Evolutionary conservation across 2,888 invertebrate genomes (phyloP).

Genomic region (Eustalomyia histrio): DNA sequence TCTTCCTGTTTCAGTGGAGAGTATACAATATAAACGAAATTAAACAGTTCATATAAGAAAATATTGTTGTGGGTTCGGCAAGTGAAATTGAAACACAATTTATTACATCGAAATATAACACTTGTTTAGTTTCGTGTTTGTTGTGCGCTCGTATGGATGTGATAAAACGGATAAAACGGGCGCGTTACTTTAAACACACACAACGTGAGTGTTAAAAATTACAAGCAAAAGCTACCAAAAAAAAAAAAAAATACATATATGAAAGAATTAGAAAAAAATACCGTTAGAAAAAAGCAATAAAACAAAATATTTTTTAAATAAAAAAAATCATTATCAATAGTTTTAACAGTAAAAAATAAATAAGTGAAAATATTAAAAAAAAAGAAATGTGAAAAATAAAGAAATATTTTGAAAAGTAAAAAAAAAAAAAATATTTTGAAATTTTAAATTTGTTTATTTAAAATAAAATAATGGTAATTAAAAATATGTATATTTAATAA

Average conservation of each 20-base stretch:
- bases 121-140: conserved; percentile 78
- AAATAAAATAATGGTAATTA: conserved; percentile 28
- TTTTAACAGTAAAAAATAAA: background rate
- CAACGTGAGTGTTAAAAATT: conserved; percentile 45
- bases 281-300: conserved; percentile 17
- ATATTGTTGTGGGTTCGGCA: conserved; percentile 49
- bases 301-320: conserved; percentile 9
- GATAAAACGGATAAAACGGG: conserved; percentile 66
- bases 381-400: background rate
- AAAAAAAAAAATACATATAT: background rate
- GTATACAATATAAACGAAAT: conserved; percentile 9
- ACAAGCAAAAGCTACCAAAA: conserved; percentile 9
- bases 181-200: conserved; percentile 42
- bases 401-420: conserved; percentile 1
- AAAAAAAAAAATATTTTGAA: background rate
- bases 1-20: background rate
- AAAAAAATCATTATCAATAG: background rate
- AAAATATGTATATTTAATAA: conserved; percentile 1
- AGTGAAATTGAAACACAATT: conserved; percentile 63
- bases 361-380: background rate
- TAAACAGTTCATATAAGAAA: conserved; percentile 26
- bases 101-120: conserved; percentile 55
- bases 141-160: conserved; percentile 79
- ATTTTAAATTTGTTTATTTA: background rate
- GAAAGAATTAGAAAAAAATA: conserved; percentile 27